Conservation (phyloP, 2,113 vertebrate genomes). For the Andinoacara biseriatus region DNA sequence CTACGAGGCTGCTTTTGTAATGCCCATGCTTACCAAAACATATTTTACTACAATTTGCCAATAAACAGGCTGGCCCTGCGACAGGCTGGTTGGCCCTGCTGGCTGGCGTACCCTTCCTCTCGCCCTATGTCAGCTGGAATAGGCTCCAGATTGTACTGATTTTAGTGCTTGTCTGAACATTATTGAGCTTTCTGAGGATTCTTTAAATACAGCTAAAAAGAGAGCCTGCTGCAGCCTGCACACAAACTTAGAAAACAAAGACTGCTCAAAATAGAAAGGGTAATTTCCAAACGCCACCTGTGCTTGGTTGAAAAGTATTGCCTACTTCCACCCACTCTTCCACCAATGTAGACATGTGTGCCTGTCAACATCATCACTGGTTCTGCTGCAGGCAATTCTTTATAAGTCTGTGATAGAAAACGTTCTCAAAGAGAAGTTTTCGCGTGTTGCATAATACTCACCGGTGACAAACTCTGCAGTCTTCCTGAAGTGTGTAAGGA, state of each 20-base stretch:
- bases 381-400: conserved; percentile 32
- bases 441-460: conserved; percentile 59
- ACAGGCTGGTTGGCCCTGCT: no score
- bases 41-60: background rate
- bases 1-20: background rate
- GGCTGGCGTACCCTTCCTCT: no score
- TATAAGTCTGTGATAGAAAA: background rate
- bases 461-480: conserved; percentile 91
- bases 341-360: conserved; percentile 13
- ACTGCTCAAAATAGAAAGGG: background rate
- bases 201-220: background rate
- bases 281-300: background rate
- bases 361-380: conserved; percentile 24
- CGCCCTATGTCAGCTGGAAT: no score
- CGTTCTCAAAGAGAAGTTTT: background rate
- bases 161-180: background rate
- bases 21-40: background rate
- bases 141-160: no score
- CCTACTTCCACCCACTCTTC: conserved; percentile 19
- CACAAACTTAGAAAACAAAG: background rate
- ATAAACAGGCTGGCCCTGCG: no score
- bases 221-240: background rate
- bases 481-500: conserved; percentile 94
- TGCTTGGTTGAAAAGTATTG: conserved; percentile 1
- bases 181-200: background rate